Percentiles rank a stretch among this genome's conserved stretches.
phyloP scores from a whole-genome alignment of 2,888 invertebrate genomes.

The Agrotis segetum region DNA sequence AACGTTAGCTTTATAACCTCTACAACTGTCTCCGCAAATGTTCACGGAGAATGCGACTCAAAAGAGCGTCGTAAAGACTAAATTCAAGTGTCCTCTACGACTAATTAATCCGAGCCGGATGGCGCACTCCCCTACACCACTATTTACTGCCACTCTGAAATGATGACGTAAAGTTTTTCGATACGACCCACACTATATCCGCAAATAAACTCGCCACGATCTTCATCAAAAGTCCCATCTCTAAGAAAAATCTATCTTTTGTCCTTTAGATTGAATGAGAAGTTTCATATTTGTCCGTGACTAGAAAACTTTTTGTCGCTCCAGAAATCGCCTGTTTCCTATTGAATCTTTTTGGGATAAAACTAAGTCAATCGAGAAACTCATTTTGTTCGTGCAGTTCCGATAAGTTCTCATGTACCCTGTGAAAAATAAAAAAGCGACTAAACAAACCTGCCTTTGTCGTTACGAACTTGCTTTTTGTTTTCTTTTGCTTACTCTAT shows the following conservation, averaged over 20 bases:
- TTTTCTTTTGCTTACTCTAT: conserved; percentile 18
- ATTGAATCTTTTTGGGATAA: conserved; percentile 61
- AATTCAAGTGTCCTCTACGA: conserved; percentile 73
- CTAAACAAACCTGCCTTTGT: conserved; percentile 24
- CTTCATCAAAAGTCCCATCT: conserved; percentile 52
- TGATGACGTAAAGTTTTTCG: conserved; percentile 67
- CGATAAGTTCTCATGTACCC: conserved; percentile 43
- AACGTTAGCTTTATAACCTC: conserved; percentile 78
- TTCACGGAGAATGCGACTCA: conserved; percentile 68
- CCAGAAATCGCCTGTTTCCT: conserved; percentile 62
- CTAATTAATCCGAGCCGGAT: conserved; percentile 79
- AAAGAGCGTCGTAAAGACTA: conserved; percentile 80
- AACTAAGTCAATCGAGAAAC: conserved; percentile 60
- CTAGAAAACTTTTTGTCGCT: conserved; percentile 66
- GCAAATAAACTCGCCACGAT: conserved; percentile 67
- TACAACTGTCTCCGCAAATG: conserved; percentile 76
- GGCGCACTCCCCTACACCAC: conserved; percentile 42
- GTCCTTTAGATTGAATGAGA: conserved; percentile 68
- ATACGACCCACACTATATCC: conserved; percentile 60
- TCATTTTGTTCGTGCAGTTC: conserved; percentile 53
- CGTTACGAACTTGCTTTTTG: conserved; percentile 17
- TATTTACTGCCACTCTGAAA: conserved; percentile 36
- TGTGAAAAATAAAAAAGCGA: conserved; percentile 29
- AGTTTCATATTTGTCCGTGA: conserved; percentile 70
- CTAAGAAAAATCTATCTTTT: conserved; percentile 64